Conservation (phyloP, 2,113 vertebrate species). For the Xyliphius kryptos region DNA sequence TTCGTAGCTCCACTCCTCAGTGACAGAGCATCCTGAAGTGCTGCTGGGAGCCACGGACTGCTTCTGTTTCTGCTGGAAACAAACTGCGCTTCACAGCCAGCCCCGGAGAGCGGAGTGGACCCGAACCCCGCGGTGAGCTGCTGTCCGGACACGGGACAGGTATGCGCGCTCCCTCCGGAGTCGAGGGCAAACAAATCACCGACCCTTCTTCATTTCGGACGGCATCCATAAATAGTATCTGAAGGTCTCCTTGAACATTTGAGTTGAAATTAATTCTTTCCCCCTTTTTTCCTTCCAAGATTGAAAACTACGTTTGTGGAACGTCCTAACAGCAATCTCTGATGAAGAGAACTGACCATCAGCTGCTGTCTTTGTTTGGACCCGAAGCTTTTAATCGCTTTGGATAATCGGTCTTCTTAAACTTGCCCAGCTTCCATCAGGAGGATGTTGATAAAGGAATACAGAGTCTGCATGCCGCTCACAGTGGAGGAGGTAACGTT, state of each 20-base stretch:
- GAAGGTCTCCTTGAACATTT: no score
- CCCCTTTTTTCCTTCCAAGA: no score
- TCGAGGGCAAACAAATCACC: no score
- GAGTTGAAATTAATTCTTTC: no score
- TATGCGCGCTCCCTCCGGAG: no score
- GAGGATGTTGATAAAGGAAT: conserved; percentile 72
- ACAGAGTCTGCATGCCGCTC: conserved; percentile 75
- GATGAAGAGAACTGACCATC: neutral
- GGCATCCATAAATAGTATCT: no score
- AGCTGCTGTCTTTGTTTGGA: neutral
- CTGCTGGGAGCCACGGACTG: neutral
- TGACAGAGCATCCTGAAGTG: conserved; percentile 12
- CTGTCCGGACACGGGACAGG: no score
- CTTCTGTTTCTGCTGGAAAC: neutral
- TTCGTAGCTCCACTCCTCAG: neutral
- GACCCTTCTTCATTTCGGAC: no score
- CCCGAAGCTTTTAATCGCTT: conserved; percentile 14
- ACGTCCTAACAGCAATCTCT: neutral
- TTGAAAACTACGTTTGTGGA: no score
- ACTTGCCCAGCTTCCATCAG: neutral
- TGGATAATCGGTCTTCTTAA: conserved; percentile 4
- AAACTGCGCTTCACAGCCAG: no score
- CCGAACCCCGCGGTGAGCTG: no score
- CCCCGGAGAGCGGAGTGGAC: no score
- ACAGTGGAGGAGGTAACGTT: conserved; percentile 71